Conservation (phyloP, 2,113 vertebrate species). For the Corythornis cristatus region DNA sequence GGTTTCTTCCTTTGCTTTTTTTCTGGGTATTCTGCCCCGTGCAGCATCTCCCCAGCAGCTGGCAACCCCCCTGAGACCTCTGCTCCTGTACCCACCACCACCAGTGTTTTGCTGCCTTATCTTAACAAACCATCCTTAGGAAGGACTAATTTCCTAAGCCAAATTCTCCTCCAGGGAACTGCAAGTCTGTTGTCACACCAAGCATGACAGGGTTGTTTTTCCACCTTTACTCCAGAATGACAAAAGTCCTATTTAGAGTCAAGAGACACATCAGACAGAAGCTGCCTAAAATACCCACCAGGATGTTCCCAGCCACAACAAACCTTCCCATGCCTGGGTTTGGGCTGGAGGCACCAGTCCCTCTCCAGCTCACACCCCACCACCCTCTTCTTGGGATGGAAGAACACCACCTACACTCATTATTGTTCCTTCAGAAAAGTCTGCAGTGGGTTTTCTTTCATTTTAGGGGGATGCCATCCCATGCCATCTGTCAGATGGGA, state of each 20-base stretch:
- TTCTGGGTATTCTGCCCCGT: fast-evolving
- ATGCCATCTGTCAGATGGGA: background rate
- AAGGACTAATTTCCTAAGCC: background rate
- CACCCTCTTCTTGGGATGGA: background rate
- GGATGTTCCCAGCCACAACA: background rate
- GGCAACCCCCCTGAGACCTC: fast-evolving
- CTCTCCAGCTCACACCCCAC: background rate
- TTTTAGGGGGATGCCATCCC: background rate
- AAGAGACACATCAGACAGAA: background rate
- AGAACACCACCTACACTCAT: background rate
- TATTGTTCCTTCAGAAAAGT: background rate
- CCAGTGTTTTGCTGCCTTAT: background rate
- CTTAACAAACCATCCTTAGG: fast-evolving
- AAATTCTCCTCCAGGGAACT: background rate
- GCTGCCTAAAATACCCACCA: background rate
- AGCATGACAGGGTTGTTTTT: fast-evolving
- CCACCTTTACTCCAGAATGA: background rate
- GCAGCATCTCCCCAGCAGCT: fast-evolving
- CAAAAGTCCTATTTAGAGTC: background rate
- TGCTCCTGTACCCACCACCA: background rate
- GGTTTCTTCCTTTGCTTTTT: fast-evolving
- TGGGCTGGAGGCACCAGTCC: background rate
- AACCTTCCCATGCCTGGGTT: background rate
- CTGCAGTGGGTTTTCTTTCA: background rate
- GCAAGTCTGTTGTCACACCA: background rate